Conservation (phyloP, 2,113 vertebrate species). For the Scatophagus argus region DNA sequence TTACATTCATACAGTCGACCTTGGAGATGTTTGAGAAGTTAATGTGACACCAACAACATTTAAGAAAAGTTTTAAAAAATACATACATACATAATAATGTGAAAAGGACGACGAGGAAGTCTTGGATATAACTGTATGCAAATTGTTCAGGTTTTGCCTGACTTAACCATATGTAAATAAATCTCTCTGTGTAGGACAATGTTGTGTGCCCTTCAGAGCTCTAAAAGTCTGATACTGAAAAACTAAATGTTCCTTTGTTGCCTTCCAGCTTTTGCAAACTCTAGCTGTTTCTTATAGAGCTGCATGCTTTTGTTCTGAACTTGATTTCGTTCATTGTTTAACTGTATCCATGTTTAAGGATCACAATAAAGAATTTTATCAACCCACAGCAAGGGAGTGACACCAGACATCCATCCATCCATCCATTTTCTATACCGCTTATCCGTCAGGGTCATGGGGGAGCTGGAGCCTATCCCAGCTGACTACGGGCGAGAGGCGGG, state of each 20-base stretch:
- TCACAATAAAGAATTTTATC: not conserved
- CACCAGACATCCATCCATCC: no score
- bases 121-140: constrained; percentile 23
- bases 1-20: not conserved
- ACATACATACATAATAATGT: not conserved
- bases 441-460: no score
- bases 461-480: no score
- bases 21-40: not conserved
- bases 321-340: not conserved
- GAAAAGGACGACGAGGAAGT: not conserved
- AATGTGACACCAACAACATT: constrained; percentile 7
- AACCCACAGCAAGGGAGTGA: not conserved
- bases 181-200: constrained; percentile 26
- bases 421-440: no score
- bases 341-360: no score
- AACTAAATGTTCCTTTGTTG: not conserved
- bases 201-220: constrained; percentile 28
- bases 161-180: constrained; percentile 40
- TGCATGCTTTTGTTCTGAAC: not conserved
- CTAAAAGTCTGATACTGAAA: constrained; percentile 22
- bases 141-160: not conserved
- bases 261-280: not conserved
- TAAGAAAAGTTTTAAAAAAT: not conserved
- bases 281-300: not conserved
- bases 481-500: no score